Percentiles rank a stretch among this genome's conserved stretches.
phyloP scores from a whole-genome alignment of 1,140 invertebrate genomes.

The Drosophila arizonae region DNA sequence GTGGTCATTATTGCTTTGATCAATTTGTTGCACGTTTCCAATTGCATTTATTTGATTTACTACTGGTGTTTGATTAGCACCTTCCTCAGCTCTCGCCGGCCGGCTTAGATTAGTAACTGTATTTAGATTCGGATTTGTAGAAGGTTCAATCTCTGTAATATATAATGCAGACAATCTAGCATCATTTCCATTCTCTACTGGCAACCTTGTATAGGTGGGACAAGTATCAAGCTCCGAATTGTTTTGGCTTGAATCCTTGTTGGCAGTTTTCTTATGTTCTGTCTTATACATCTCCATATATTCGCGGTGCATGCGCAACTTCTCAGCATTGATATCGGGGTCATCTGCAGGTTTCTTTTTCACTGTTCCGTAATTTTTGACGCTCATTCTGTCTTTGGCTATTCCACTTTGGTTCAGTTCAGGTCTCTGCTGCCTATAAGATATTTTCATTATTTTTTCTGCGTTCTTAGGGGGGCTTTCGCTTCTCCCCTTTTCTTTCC shows the following conservation, averaged over 20 bases:
- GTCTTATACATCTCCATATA: constrained; percentile 26
- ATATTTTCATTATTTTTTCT: not conserved
- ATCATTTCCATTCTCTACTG: not conserved
- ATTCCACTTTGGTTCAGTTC: not conserved
- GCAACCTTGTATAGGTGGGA: constrained; percentile 34
- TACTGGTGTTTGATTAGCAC: too few relatives aligned
- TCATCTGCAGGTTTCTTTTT: not conserved
- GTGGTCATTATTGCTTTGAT: too few relatives aligned
- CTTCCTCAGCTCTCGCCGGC: too few relatives aligned
- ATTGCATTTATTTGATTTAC: too few relatives aligned
- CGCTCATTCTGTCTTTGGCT: constrained; percentile 4
- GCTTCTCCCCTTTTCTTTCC: not conserved
- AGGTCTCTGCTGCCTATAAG: not conserved
- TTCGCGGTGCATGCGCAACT: constrained; percentile 16
- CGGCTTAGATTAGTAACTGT: too few relatives aligned
- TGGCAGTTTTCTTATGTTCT: constrained; percentile 25
- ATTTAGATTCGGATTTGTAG: too few relatives aligned
- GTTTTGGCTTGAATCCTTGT: not conserved
- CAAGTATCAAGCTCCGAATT: not conserved
- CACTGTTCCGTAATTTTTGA: constrained; percentile 1
- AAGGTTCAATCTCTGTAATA: not conserved
- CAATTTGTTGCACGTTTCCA: too few relatives aligned
- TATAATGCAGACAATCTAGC: not conserved
- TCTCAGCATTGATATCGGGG: not conserved
- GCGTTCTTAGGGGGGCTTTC: not conserved